Base-by-base conservation (phyloP, 1,140 invertebrate genomes). In the Euwallacea fornicatus region DNA sequence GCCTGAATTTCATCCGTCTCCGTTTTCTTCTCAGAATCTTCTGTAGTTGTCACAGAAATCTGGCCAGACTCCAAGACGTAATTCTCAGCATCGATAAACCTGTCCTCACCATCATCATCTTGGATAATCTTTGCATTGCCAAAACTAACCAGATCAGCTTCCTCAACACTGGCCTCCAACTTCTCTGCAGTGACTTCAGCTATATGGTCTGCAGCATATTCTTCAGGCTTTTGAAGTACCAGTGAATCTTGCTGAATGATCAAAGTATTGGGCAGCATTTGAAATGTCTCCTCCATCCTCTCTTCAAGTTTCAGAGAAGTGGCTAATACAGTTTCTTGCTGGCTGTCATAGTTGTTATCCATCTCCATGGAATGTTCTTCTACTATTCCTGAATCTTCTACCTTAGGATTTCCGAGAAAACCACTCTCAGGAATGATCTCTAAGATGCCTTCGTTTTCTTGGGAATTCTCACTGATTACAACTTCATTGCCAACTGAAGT, bases 71-170 rank as follows among this genome's bases (percentile, higher is more conserved):
- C 82, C 53, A 83, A 67, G 6, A 83, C 79, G 74, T 82, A 83
- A 75, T 80, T 82, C 71, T 83, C 82, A 7, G 81, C 81, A 77
- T 83, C 82, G 13, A 81, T 79, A 75, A 83, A 82, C 13, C 82
- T 73, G 68, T 82, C 78, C 70, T 82, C 81, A 62, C 59, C 76
- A 71, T 81, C 80, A 44, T 81, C 80, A 63, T 80, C 78, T 7
- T 73, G 75, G 42, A 76, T 76, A 62, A 71, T 76, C 47, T 71
- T 74, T 10, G 75, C 75, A 68, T 60, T 73, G 44, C 74, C 74
- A 69, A 78, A 79, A 56, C 78, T 74, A 21, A 80, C 80, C 54
- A 81, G 69, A 69, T 82, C 81, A 2, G 79, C 81, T 74, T 81
- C 79, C 66, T 81, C 79, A n/a, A 82, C 79, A 71, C 76, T 81